A percentile compares a stretch with the other conserved stretches of the same genome.
phyloP scores from a whole-genome alignment of 2,113 vertebrate genomes.

The Malurus alboscapulatus region DNA sequence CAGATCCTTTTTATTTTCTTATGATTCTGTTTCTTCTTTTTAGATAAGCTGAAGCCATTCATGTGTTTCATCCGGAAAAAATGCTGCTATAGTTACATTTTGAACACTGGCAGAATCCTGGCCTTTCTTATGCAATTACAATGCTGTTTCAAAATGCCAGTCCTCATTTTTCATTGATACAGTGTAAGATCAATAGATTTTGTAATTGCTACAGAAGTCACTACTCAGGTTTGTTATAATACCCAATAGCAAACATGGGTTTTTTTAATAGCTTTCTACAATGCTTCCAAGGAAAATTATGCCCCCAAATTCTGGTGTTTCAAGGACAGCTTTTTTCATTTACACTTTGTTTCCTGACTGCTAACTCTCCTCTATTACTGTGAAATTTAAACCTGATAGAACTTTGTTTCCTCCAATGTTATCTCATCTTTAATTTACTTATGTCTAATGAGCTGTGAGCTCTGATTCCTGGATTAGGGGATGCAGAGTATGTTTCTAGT shows the following conservation, averaged over 20 bases:
- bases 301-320: neutral
- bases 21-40: neutral
- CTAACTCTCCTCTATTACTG: neutral
- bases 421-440: neutral
- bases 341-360: neutral
- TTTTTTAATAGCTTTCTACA: neutral
- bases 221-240: neutral
- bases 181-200: neutral
- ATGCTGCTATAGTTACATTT: slow-evolving; percentile 77
- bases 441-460: neutral
- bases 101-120: neutral
- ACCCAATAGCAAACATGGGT: accelerated
- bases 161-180: neutral
- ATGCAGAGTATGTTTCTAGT: neutral
- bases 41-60: slow-evolving; percentile 83
- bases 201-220: neutral
- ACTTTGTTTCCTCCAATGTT: neutral
- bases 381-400: neutral
- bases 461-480: neutral
- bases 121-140: neutral
- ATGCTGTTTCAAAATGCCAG: slow-evolving; percentile 8
- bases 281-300: neutral
- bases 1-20: neutral
- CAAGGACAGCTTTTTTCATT: neutral
- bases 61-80: slow-evolving; percentile 85